A percentile compares a stretch with the other conserved stretches of the same genome.
Conservation (phyloP, 2,888 invertebrate genomes). For the Ennomos fuscantarius region DNA sequence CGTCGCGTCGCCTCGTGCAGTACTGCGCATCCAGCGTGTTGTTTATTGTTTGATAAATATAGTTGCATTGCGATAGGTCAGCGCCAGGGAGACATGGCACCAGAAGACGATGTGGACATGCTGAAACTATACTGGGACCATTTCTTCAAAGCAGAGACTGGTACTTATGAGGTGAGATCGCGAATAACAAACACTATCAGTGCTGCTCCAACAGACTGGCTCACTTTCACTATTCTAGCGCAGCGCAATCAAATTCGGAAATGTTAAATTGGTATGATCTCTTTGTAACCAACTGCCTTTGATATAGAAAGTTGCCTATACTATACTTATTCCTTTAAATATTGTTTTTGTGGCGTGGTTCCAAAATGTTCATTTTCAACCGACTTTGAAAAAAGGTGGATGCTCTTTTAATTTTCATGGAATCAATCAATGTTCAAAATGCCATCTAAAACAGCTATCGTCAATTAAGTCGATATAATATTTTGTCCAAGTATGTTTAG, state of each 20-base stretch:
- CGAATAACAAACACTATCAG: neutral
- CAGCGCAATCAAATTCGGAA: neutral
- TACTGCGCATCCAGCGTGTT: slow-evolving; percentile 1
- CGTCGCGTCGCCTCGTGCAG: too few relatives aligned
- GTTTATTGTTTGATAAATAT: slow-evolving; percentile 13
- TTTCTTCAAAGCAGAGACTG: slow-evolving; percentile 86
- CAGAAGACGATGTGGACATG: slow-evolving; percentile 64
- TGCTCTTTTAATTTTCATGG: too few relatives aligned
- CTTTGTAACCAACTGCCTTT: too few relatives aligned
- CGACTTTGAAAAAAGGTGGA: too few relatives aligned
- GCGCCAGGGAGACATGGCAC: slow-evolving; percentile 58
- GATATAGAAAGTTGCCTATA: too few relatives aligned
- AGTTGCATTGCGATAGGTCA: slow-evolving; percentile 51
- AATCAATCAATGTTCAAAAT: too few relatives aligned
- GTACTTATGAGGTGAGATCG: slow-evolving; percentile 84
- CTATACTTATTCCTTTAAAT: too few relatives aligned
- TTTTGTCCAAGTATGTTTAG: too few relatives aligned
- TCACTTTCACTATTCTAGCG: slow-evolving; percentile 13
- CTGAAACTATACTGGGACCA: slow-evolving; percentile 86
- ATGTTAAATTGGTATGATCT: neutral
- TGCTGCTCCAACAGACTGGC: slow-evolving; percentile 14
- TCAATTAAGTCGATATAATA: too few relatives aligned
- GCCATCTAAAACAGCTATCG: too few relatives aligned
- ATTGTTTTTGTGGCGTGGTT: too few relatives aligned
- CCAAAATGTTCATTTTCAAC: too few relatives aligned